Percentiles rank a stretch among this genome's conserved stretches.
These are phyloP conservation scores for Peromyscus attwateri DNA, from an alignment of 2,797 vertebrate genomes.

Conservation along the genomic window DNA sequence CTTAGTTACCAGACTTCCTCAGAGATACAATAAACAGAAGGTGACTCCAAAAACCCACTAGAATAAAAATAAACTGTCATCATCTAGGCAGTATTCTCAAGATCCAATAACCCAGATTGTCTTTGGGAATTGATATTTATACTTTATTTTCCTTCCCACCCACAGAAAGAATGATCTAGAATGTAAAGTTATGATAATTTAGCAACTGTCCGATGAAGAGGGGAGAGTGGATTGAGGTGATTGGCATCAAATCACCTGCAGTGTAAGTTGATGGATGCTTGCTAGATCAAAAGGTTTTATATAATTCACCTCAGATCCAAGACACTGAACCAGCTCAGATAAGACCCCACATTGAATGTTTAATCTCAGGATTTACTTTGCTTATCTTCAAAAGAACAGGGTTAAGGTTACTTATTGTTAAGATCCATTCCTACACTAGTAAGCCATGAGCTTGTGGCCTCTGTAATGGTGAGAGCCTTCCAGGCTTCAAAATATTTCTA, in stretches of 20 bases:
- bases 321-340: background rate
- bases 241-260: background rate
- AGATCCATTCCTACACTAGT: background rate
- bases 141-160: background rate
- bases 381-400: background rate
- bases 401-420: background rate
- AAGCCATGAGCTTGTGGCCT: background rate
- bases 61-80: background rate
- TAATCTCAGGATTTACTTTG: constrained; percentile 37
- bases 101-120: background rate
- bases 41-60: background rate
- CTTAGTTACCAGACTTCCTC: background rate
- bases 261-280: background rate
- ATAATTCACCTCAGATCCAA: background rate
- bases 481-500: background rate
- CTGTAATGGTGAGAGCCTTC: background rate
- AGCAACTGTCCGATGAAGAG: background rate
- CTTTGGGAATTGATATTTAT: background rate
- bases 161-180: background rate
- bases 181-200: background rate
- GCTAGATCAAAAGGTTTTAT: background rate
- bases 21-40: background rate
- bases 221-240: background rate
- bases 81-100: background rate
- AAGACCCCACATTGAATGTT: background rate